Conservation (phyloP, 2,797 vertebrate species). For the Ficedula albicollis region DNA sequence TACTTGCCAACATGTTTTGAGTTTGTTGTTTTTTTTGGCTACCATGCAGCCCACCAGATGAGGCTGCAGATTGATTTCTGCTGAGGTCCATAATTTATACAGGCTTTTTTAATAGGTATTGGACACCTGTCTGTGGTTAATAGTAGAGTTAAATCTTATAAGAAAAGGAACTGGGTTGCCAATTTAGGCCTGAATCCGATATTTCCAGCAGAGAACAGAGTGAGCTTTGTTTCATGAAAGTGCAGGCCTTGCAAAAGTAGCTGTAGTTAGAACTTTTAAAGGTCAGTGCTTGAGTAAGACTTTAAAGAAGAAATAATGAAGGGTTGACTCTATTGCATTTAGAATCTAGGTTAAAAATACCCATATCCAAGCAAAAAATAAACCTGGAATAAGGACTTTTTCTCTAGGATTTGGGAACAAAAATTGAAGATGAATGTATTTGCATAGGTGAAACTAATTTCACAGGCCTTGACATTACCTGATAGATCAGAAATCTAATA, state of each 20-base stretch:
- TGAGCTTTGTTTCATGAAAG: slow-evolving; percentile 17
- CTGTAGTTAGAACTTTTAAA: slow-evolving; percentile 7
- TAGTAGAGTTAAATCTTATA: slow-evolving; percentile 16
- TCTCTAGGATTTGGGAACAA: neutral
- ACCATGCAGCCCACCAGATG: neutral
- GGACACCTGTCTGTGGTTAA: slow-evolving; percentile 20
- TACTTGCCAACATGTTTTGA: neutral
- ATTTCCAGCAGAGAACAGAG: slow-evolving; percentile 36
- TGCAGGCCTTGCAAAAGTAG: slow-evolving; percentile 39
- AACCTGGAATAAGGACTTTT: neutral
- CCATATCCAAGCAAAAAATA: neutral
- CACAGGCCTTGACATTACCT: neutral
- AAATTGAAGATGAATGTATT: neutral
- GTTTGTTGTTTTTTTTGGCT: neutral
- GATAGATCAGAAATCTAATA: neutral
- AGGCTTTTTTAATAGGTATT: neutral
- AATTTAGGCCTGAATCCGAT: neutral
- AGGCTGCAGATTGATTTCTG: neutral
- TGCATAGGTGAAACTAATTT: neutral
- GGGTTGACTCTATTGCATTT: neutral
- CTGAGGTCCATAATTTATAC: slow-evolving; percentile 8
- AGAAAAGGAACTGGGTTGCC: neutral
- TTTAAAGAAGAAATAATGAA: slow-evolving; percentile 31
- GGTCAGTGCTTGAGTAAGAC: slow-evolving; percentile 6
- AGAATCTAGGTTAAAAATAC: slow-evolving; percentile 15